These are phyloP conservation scores for Acleris literana DNA, from an alignment of 2,888 invertebrate genomes.

Conservation along the genomic window DNA sequence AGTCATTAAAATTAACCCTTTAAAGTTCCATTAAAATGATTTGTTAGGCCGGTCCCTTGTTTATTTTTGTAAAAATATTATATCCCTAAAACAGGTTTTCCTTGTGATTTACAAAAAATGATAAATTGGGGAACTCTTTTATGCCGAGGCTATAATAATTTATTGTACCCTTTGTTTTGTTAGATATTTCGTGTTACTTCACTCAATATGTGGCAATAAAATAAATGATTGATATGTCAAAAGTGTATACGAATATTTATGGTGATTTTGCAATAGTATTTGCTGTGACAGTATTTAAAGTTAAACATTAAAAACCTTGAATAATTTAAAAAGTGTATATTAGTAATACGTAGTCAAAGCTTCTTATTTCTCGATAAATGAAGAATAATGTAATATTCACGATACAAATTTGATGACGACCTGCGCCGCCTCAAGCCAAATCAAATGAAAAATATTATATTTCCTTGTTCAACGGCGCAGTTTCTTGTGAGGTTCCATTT, in stretches of 20 bases:
- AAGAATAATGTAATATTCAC: background rate
- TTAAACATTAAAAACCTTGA: too few species aligned
- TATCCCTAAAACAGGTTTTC: slow-evolving; percentile 23
- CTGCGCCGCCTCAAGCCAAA: background rate
- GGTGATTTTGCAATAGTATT: background rate
- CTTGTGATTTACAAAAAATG: slow-evolving; percentile 26
- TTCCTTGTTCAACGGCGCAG: background rate
- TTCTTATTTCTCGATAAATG: background rate
- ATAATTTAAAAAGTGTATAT: too few species aligned
- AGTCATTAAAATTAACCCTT: slow-evolving; percentile 10
- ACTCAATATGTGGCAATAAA: slow-evolving; percentile 36
- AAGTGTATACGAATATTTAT: background rate
- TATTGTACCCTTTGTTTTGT: slow-evolving; percentile 46
- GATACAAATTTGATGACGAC: background rate
- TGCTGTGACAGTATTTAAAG: background rate
- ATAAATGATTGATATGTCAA: slow-evolving; percentile 29
- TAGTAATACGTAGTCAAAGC: too few species aligned
- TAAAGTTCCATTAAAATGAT: slow-evolving; percentile 31
- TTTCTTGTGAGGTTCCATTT: slow-evolving; percentile 15
- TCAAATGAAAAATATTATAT: background rate
- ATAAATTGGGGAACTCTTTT: slow-evolving; percentile 47
- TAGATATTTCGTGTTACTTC: slow-evolving; percentile 42
- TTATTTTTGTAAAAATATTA: slow-evolving; percentile 24
- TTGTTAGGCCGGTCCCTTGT: slow-evolving; percentile 14
- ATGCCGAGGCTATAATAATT: slow-evolving; percentile 49